phyloP scores from a whole-genome alignment of 64 coral and sea anemone genomes.

The Pocillopora damicornis region DNA sequence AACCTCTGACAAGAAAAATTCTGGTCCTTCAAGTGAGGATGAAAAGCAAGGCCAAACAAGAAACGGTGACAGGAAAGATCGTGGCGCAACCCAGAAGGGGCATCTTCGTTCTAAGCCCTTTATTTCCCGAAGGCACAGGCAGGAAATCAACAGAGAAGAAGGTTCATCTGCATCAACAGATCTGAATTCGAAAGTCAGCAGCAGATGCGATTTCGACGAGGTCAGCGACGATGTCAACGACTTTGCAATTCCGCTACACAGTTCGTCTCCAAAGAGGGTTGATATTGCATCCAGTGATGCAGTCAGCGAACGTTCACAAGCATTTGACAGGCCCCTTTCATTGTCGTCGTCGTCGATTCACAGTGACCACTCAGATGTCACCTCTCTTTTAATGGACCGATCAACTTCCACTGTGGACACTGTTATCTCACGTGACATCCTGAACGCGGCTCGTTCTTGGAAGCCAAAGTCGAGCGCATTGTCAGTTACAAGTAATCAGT shows the following conservation, averaged over 20 bases:
- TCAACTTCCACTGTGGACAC: conserved; percentile 7
- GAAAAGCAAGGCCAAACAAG: not conserved
- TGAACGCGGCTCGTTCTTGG: not conserved
- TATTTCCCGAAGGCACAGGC: not conserved
- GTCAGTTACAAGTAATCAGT: conserved; percentile 14
- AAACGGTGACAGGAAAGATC: not conserved
- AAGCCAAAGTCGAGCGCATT: not conserved
- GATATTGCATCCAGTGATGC: not conserved
- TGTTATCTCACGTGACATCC: not conserved
- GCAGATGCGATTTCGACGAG: not conserved
- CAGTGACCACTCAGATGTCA: conserved; percentile 34
- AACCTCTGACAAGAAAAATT: not conserved
- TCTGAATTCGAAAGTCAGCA: not conserved
- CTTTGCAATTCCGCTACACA: conserved; percentile 14
- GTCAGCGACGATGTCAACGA: not conserved
- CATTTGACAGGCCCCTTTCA: conserved; percentile 2
- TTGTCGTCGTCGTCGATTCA: not conserved
- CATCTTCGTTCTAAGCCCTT: not conserved
- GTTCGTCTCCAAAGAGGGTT: conserved; percentile 18
- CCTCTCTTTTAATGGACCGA: conserved; percentile 35
- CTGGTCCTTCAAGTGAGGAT: not conserved
- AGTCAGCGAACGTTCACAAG: not conserved
- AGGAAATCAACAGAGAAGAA: not conserved
- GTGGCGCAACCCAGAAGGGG: not conserved
- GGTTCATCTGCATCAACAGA: conserved; percentile 11